Conservation (phyloP, 2,888 invertebrate genomes). For the Drosophila lacicola region DNA sequence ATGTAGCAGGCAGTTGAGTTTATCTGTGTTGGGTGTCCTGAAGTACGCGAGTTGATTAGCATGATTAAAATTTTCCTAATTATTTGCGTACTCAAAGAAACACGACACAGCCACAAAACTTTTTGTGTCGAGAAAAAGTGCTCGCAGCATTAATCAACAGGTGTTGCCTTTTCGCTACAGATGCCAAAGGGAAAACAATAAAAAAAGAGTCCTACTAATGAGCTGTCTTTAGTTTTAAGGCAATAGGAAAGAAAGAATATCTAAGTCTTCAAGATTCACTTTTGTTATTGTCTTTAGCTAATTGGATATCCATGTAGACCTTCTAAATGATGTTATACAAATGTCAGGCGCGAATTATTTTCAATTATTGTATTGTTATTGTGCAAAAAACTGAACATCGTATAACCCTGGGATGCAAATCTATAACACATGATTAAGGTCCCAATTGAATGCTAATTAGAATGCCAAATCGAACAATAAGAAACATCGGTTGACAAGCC, state of each 20-base stretch:
- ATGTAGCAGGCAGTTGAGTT: constrained; percentile 9
- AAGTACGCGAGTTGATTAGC: constrained; percentile 57
- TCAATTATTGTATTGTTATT: constrained; percentile 21
- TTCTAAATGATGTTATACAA: not conserved
- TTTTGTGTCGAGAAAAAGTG: constrained; percentile 15
- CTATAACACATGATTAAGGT: constrained; percentile 43
- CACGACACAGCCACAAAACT: constrained; percentile 25
- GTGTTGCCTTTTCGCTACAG: constrained; percentile 22
- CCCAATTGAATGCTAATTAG: constrained; percentile 60
- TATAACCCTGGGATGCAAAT: constrained; percentile 36
- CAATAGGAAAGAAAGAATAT: not conserved
- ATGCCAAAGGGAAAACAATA: constrained; percentile 4
- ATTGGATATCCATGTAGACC: not conserved
- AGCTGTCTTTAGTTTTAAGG: constrained; percentile 6
- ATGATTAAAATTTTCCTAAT: constrained; percentile 62
- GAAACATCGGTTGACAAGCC: constrained; percentile 15
- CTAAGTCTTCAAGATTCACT: not conserved
- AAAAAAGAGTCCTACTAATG: constrained; percentile 4
- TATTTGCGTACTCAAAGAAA: constrained; percentile 50
- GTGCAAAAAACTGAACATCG: constrained; percentile 20
- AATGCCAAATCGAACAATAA: constrained; percentile 51
- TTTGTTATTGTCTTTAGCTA: not conserved
- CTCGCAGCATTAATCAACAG: constrained; percentile 51
- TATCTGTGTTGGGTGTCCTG: not conserved
- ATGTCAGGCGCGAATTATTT: not conserved